phyloP scores from a whole-genome alignment of 1,140 invertebrate species.

The Homalodisca vitripennis region DNA sequence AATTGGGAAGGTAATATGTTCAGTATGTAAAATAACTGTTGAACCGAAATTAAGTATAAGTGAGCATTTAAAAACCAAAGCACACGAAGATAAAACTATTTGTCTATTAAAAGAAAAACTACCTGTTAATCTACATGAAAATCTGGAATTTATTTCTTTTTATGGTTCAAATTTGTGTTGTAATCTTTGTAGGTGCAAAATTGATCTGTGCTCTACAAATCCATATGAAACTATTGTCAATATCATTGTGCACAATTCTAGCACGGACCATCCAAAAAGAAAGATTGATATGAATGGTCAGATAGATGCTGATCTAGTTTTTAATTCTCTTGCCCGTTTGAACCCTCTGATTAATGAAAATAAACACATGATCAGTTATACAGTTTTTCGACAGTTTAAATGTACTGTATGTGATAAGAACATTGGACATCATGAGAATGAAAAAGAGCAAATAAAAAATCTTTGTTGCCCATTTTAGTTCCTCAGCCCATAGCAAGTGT shows the following conservation, averaged over 20 bases:
- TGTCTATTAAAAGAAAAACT: not conserved
- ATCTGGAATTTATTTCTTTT: constrained; percentile 4
- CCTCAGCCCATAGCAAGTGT: not conserved
- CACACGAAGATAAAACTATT: not conserved
- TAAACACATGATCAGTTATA: not conserved
- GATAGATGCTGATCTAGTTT: not conserved
- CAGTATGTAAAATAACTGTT: not conserved
- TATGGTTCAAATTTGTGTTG: constrained; percentile 3
- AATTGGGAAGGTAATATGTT: not conserved
- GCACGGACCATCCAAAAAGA: not conserved
- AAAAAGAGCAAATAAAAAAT: not conserved
- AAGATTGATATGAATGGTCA: not conserved
- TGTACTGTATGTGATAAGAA: not conserved
- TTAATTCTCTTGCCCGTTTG: not conserved
- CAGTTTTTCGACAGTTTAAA: not conserved
- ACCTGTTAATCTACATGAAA: not conserved
- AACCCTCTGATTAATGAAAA: constrained; percentile 5
- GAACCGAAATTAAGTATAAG: not conserved
- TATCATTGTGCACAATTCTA: not conserved
- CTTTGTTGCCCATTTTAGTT: not conserved
- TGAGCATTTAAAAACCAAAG: not conserved
- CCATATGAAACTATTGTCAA: not conserved
- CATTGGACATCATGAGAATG: not conserved
- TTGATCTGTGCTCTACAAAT: not conserved
- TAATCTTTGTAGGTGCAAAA: not conserved